phyloP scores from a whole-genome alignment of 1,140 invertebrate genomes.

The Pseudomyrmex flavicornis region DNA sequence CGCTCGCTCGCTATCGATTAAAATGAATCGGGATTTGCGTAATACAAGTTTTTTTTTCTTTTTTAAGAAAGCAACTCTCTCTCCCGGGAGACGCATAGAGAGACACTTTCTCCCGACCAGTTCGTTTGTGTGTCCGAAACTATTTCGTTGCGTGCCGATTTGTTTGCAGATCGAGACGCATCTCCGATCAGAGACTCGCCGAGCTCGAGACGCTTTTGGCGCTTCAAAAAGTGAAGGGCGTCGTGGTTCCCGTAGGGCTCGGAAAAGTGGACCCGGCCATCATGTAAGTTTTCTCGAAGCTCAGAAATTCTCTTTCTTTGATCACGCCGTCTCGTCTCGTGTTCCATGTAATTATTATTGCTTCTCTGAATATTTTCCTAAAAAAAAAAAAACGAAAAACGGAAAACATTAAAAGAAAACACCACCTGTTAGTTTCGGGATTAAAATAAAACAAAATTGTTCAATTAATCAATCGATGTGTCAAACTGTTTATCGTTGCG shows the following conservation, averaged over 20 bases:
- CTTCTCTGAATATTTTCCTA: background rate
- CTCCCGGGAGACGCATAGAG: background rate
- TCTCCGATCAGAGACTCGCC: constrained; percentile 89
- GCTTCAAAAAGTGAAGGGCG: constrained; percentile 85
- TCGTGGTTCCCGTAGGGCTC: constrained; percentile 85
- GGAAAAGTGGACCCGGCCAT: constrained; percentile 86
- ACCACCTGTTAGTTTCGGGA: background rate
- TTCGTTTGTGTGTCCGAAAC: too few relatives aligned
- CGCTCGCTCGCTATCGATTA: too few relatives aligned
- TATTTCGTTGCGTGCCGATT: too few relatives aligned
- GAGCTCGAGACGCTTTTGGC: constrained; percentile 88
- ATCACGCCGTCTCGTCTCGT: background rate
- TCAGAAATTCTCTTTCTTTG: background rate
- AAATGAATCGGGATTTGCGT: constrained; percentile 6
- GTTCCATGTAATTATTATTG: background rate
- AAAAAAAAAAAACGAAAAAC: too few relatives aligned
- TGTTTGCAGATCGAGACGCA: constrained; percentile 84
- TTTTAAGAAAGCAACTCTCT: constrained; percentile 13
- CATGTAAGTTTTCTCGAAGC: constrained; percentile 85
- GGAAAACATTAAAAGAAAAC: background rate
- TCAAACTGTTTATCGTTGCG: background rate
- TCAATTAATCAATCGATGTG: background rate
- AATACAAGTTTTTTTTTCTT: background rate
- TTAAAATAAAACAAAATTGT: background rate
- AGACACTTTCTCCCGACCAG: background rate